Conservation (phyloP, 2,113 vertebrate species). For the Plecotus auritus region DNA sequence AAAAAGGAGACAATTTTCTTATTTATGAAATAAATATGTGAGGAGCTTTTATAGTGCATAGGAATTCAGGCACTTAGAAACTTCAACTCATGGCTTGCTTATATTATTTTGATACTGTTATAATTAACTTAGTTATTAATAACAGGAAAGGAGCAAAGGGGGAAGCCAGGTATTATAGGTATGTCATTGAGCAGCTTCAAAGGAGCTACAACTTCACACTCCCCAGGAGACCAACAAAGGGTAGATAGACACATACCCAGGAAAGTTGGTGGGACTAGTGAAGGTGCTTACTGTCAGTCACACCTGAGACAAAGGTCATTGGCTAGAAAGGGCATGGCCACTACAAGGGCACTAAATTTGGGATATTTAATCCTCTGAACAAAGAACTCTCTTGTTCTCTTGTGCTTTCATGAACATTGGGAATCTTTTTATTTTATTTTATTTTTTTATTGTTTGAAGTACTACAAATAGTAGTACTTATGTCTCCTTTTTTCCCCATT, state of each 20-base stretch:
- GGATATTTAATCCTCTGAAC: neutral
- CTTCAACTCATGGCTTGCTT: neutral
- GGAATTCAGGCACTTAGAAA: neutral
- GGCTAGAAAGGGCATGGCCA: neutral
- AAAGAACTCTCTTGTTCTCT: neutral
- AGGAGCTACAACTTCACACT: neutral
- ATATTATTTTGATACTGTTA: neutral
- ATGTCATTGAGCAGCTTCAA: neutral
- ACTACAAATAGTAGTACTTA: no score
- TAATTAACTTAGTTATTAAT: neutral
- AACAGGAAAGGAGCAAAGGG: neutral
- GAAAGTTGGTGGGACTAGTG: neutral
- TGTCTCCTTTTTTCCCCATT: no score
- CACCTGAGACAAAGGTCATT: neutral
- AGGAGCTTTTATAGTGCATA: neutral
- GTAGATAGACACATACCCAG: neutral
- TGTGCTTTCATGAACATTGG: neutral
- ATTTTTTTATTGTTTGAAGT: no score
- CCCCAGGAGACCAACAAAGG: neutral
- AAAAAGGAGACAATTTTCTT: neutral
- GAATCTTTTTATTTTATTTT: no score
- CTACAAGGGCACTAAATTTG: neutral
- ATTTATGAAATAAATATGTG: neutral
- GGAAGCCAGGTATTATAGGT: neutral
- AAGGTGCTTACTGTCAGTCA: neutral